Percentiles rank a stretch among this genome's conserved stretches.
phyloP scores from a whole-genome alignment of 2,113 vertebrate genomes.

The Hystrix cristata region DNA sequence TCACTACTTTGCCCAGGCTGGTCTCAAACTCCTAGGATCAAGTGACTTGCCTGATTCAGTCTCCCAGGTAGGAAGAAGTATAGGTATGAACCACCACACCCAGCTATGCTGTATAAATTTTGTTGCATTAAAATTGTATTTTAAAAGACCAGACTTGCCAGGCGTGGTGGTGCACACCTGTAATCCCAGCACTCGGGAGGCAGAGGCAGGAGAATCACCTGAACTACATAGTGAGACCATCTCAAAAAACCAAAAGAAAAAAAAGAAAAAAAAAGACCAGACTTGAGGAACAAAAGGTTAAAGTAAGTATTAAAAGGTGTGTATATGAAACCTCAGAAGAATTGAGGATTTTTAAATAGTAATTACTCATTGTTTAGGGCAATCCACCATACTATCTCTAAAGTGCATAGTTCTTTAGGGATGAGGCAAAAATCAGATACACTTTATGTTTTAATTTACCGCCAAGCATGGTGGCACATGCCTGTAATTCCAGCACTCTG shows the following conservation, averaged over 20 bases:
- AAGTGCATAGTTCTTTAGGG: background rate
- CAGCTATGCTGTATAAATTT: background rate
- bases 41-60: background rate
- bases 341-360: conserved; percentile 12
- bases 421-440: background rate
- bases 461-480: background rate
- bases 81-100: background rate
- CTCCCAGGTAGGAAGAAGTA: background rate
- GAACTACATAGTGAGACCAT: too few relatives aligned
- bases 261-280: background rate
- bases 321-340: conserved; percentile 8
- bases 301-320: conserved; percentile 31
- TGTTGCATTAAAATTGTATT: conserved; percentile 32
- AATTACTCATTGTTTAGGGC: background rate
- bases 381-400: conserved; percentile 30
- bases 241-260: too few relatives aligned
- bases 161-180: too few relatives aligned
- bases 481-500: background rate
- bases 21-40: background rate
- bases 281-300: background rate
- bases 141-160: background rate
- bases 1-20: background rate
- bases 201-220: too few relatives aligned
- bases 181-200: too few relatives aligned
- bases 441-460: background rate